Percentiles rank a stretch among this genome's conserved stretches.
phyloP scores from a whole-genome alignment of 2,888 invertebrate species.

The Nymphalis polychloros region DNA sequence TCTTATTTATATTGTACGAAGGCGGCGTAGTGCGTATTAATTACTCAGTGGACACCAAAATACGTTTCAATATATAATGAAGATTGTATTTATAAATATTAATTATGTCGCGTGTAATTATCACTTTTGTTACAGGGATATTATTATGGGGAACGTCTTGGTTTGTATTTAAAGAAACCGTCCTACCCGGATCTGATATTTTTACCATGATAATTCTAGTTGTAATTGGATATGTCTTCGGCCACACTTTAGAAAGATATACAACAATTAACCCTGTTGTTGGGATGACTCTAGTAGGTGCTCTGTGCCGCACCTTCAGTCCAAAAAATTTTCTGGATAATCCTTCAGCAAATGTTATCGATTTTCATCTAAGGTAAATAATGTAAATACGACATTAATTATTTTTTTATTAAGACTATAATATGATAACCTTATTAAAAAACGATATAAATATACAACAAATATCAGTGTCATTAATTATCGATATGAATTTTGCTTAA shows the following conservation, averaged over 20 bases:
- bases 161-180: slow-evolving; percentile 61
- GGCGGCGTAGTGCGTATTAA: slow-evolving; percentile 6
- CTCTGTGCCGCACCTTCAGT: slow-evolving; percentile 64
- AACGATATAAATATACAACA: too few species aligned
- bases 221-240: slow-evolving; percentile 63
- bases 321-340: slow-evolving; percentile 61
- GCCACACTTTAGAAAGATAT: slow-evolving; percentile 69
- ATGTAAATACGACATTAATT: slow-evolving; percentile 6
- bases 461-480: too few species aligned
- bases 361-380: slow-evolving; percentile 71
- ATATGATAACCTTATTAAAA: too few species aligned
- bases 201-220: slow-evolving; percentile 67
- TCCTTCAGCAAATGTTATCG: slow-evolving; percentile 60
- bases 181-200: slow-evolving; percentile 59
- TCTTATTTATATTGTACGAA: slow-evolving; percentile 14
- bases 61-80: not conserved
- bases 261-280: slow-evolving; percentile 69
- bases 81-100: too few species aligned
- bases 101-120: not conserved
- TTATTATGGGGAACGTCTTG: slow-evolving; percentile 67
- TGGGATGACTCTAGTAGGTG: slow-evolving; percentile 73
- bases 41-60: slow-evolving; percentile 18
- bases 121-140: slow-evolving; percentile 55
- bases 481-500: too few species aligned
- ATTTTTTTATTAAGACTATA: too few species aligned